Evolutionary conservation across 1,140 invertebrate genomes (phyloP).

Genomic region (Ectropis grisescens): DNA sequence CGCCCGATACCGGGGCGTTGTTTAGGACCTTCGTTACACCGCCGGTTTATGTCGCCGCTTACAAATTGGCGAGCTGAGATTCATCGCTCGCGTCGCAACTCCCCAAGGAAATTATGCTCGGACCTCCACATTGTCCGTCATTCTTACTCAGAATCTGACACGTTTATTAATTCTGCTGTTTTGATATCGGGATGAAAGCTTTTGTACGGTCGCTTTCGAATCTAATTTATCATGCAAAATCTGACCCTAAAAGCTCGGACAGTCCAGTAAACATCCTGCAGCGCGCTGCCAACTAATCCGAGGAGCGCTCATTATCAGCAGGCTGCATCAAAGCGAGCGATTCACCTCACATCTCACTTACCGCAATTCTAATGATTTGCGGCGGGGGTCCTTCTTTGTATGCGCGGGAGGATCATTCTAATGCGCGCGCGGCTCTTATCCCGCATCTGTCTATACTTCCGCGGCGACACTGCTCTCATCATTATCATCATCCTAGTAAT

Average conservation of each 20-base stretch:
- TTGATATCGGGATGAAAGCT: no score
- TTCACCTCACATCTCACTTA: conserved; percentile 58
- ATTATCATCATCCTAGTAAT: no score
- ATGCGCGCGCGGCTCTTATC: conserved; percentile 45
- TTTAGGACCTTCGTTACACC: conserved; percentile 60
- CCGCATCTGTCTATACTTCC: conserved; percentile 52
- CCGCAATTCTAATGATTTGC: conserved; percentile 63
- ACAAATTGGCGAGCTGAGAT: conserved; percentile 50
- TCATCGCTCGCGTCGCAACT: conserved; percentile 21
- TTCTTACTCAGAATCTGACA: conserved; percentile 11
- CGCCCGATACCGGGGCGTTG: conserved; percentile 45
- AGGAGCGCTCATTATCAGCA: conserved; percentile 47
- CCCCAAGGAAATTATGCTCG: conserved; percentile 19
- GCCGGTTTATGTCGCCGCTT: conserved; percentile 46
- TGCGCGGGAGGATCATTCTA: conserved; percentile 38
- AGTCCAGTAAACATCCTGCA: conserved; percentile 17
- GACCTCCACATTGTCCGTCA: conserved; percentile 22
- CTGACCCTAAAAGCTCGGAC: conserved; percentile 4
- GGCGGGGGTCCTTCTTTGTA: conserved; percentile 54
- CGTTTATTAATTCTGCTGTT: conserved; percentile 8
- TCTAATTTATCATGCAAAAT: no score
- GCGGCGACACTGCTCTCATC: conserved; percentile 39
- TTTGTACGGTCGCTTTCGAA: no score
- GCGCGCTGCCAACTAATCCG: conserved; percentile 33
- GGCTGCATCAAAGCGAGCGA: conserved; percentile 31